Percentiles rank a stretch among this genome's conserved stretches.
Evolutionary conservation across 2,113 vertebrate species (phyloP).

Genomic region (Ellobius talpinus): DNA sequence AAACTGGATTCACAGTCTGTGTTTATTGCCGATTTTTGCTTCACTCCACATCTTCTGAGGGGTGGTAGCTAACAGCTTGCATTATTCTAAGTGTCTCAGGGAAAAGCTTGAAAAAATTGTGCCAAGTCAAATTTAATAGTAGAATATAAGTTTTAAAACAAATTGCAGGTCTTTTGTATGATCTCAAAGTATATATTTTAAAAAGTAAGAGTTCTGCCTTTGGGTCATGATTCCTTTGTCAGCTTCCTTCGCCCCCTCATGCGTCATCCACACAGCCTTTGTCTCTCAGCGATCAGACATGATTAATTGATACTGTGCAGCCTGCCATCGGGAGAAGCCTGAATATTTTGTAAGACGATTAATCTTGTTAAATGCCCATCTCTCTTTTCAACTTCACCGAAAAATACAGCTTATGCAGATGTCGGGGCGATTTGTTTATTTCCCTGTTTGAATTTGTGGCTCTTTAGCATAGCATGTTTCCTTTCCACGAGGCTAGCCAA

Average conservation of each 20-base stretch:
- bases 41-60: no score
- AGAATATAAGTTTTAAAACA: conserved; percentile 27
- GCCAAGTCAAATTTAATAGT: not conserved
- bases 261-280: conserved; percentile 68
- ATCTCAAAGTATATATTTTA: not conserved
- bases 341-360: conserved; percentile 60
- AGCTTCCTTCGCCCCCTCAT: conserved; percentile 18
- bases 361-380: conserved; percentile 54
- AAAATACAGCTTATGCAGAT: conserved; percentile 61
- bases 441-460: conserved; percentile 49
- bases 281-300: conserved; percentile 60
- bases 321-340: not conserved
- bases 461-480: conserved; percentile 67
- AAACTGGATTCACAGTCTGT: not conserved
- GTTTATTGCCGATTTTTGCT: not conserved
- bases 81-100: not conserved
- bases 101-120: not conserved
- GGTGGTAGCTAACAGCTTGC: not conserved
- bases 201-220: not conserved
- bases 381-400: conserved; percentile 54
- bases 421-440: conserved; percentile 68
- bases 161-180: not conserved
- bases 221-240: conserved; percentile 5
- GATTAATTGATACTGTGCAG: conserved; percentile 49
- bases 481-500: conserved; percentile 78